phyloP scores from a whole-genome alignment of 2,888 invertebrate species.

The Drosophila crucigera region DNA sequence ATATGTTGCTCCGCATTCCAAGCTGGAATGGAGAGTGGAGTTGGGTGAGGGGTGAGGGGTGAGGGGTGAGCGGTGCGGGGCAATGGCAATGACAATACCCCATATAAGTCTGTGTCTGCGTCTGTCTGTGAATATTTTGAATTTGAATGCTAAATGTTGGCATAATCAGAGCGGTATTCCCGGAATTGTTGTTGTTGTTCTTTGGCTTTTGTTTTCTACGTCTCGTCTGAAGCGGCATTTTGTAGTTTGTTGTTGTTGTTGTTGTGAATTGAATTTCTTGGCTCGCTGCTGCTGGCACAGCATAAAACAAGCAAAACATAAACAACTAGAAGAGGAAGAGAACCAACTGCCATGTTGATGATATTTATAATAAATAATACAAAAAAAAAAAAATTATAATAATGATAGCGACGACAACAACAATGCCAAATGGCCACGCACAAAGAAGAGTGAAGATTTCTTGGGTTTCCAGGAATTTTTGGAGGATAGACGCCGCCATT shows the following conservation, averaged over 20 bases:
- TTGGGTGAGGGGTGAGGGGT: not conserved
- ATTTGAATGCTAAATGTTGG: conserved; percentile 27
- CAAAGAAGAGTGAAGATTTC: conserved; percentile 10
- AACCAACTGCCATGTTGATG: conserved; percentile 2
- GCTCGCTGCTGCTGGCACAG: conserved; percentile 64
- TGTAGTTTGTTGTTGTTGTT: conserved; percentile 34
- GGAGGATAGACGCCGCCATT: conserved; percentile 44
- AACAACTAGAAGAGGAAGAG: conserved; percentile 14
- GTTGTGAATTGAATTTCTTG: conserved; percentile 65
- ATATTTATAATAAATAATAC: conserved; percentile 40
- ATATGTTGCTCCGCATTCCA: conserved; percentile 59
- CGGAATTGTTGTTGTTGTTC: conserved; percentile 51
- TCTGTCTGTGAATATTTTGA: not conserved
- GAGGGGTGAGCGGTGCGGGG: not conserved
- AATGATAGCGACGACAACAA: conserved; percentile 43
- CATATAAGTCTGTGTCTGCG: conserved; percentile 16
- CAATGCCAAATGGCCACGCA: conserved; percentile 57
- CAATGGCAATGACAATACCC: conserved; percentile 37
- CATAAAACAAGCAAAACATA: conserved; percentile 32
- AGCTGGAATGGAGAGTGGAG: not conserved
- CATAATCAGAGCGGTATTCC: conserved; percentile 45
- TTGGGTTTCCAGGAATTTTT: conserved; percentile 45
- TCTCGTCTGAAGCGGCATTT: conserved; percentile 47
- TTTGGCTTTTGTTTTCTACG: conserved; percentile 69
- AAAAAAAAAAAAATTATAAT: conserved; percentile 27